Base-by-base conservation (phyloP, 2,113 vertebrate species). In the Hepsetus odoe region DNA sequence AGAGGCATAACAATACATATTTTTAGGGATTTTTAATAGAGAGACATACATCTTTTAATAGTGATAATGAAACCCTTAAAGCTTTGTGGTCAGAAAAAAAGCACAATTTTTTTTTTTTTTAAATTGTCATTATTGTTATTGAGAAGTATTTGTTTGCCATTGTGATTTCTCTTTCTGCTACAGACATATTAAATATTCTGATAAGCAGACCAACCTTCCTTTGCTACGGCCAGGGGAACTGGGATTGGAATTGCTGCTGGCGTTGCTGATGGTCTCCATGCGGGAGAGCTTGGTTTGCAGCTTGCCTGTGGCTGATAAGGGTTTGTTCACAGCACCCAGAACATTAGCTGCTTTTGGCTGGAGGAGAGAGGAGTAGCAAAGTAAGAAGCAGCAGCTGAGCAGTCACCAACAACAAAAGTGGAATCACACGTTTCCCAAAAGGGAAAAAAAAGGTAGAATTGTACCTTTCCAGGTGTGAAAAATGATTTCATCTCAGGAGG, bases 311-410 rank as follows among this genome's bases (percentile, higher is more conserved):
- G 97, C 92, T 18, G 97, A 93, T 87, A 99, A 91, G 2, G 98
- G 98, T 90, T 99, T 99, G 92, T 99, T 99, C 76, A 99, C 95
- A 20, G 98, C 97, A 28, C 97, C 97, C 79, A 99, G 91, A 81
- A 99, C 96, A 81, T 98, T 99, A 64, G 97, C 95, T 35, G 97
- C 95, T 92, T 99, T 99, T 64, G 98, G 96, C 98, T 99, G 44
- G 13, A 53, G 44, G 16, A 16, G 22, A 30, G 14, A 42, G 26
- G 62, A 40, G 20, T 30, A 56, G 40, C 74, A 69, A 5, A 0
- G 51, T 55, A 16, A 59, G 28, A 59, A 30, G 56, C 11, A 16
- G 24, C 55, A 58, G 55, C 55, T 58, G 14, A 28, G 24, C 6
- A 12, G 6, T 32, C 30, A 20, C 30, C 59, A n/a, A 9, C 59